Conservation (phyloP, 2,797 vertebrate species). For the Novumbra hubbsi region DNA sequence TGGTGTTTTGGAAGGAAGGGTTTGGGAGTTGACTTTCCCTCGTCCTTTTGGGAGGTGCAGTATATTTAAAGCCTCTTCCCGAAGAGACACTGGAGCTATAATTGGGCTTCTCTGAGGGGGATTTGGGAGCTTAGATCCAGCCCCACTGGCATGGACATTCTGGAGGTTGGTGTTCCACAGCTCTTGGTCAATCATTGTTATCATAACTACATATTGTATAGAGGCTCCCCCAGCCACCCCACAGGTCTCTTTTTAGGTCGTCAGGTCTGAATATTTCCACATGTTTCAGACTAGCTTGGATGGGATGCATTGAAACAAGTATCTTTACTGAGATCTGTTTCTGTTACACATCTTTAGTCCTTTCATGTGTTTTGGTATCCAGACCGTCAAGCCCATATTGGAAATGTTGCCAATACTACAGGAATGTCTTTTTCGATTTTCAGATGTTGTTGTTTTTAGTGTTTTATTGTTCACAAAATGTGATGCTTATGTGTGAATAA, state of each 20-base stretch:
- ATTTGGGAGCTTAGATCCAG: conserved; percentile 14
- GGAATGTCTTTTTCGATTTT: background rate
- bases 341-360: background rate
- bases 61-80: conserved; percentile 13
- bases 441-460: background rate
- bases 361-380: background rate
- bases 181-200: conserved; percentile 13
- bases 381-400: background rate
- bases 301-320: background rate
- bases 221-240: background rate
- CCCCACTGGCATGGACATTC: conserved; percentile 22
- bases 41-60: conserved; percentile 2
- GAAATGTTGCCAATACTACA: background rate
- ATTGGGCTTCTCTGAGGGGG: conserved; percentile 30
- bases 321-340: background rate
- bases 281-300: background rate
- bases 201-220: background rate
- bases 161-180: conserved; percentile 21
- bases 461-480: background rate
- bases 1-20: background rate
- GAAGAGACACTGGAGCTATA: conserved; percentile 11
- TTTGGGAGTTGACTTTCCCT: background rate
- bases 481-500: background rate
- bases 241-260: background rate
- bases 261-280: background rate